Evolutionary conservation across 64 coral and sea anemone genomes (phyloP).

Genomic region (Stichodactyla mertensii): DNA sequence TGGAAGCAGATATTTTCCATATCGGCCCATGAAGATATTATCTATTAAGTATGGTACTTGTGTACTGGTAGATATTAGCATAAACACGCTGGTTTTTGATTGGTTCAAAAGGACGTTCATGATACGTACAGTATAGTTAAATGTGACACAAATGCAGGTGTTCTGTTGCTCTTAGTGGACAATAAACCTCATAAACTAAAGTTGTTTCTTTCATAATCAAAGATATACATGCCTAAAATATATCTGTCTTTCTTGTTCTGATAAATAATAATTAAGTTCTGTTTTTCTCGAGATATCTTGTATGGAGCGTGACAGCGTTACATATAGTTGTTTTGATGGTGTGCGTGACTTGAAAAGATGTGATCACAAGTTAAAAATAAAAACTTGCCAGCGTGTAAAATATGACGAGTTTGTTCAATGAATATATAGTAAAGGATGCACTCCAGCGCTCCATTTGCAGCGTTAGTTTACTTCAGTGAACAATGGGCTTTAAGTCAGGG

Average conservation of each 20-base stretch:
- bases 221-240: too few species aligned
- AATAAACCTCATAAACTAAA: not conserved
- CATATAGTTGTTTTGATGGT: not conserved
- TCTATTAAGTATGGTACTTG: not conserved
- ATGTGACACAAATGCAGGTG: not conserved
- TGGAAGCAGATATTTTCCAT: too few species aligned
- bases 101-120: not conserved
- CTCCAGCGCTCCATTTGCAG: not conserved
- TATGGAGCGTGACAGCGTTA: not conserved
- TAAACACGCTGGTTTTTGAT: not conserved
- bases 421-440: not conserved
- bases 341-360: not conserved
- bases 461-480: not conserved
- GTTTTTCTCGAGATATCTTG: not conserved
- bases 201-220: not conserved
- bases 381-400: slow-evolving; percentile 30
- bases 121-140: not conserved
- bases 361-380: not conserved
- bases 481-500: slow-evolving; percentile 17
- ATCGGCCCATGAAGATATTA: too few species aligned
- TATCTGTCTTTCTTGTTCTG: too few species aligned
- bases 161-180: not conserved
- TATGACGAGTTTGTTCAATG: slow-evolving; percentile 11
- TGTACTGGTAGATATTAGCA: not conserved
- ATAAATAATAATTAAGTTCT: too few species aligned